Conservation (phyloP, 1,140 invertebrate species). For the Brachionus rubens region DNA sequence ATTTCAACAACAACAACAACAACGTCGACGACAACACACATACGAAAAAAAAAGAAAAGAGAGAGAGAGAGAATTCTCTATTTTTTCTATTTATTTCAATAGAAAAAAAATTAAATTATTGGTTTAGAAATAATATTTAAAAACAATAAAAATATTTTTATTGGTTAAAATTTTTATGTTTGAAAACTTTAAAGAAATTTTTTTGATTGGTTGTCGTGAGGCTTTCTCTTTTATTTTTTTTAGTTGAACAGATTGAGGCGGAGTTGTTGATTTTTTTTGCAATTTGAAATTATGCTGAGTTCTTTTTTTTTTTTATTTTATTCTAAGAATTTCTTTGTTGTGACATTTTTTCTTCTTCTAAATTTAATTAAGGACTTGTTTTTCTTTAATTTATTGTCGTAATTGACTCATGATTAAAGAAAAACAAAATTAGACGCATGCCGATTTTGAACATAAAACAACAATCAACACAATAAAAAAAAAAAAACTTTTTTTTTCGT, state of each 20-base stretch:
- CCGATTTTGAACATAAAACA: neutral
- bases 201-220: too few relatives aligned
- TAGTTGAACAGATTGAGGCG: neutral
- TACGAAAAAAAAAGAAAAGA: neutral
- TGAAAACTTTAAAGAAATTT: too few relatives aligned
- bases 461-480: too few relatives aligned
- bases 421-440: neutral
- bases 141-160: neutral
- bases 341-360: constrained; percentile 15
- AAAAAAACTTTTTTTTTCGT: too few relatives aligned
- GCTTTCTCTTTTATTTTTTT: too few relatives aligned
- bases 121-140: constrained; percentile 2
- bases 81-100: constrained; percentile 2
- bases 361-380: constrained; percentile 38
- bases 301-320: neutral
- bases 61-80: neutral
- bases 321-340: neutral
- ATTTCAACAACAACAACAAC: constrained; percentile 42
- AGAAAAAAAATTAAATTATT: constrained; percentile 3
- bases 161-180: neutral
- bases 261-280: neutral
- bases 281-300: constrained; percentile 9
- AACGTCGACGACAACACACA: constrained; percentile 18
- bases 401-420: constrained; percentile 38
- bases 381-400: constrained; percentile 35